These are phyloP conservation scores for Pundamilia nyererei DNA, from an alignment of 2,113 vertebrate species.

Conservation along the genomic window DNA sequence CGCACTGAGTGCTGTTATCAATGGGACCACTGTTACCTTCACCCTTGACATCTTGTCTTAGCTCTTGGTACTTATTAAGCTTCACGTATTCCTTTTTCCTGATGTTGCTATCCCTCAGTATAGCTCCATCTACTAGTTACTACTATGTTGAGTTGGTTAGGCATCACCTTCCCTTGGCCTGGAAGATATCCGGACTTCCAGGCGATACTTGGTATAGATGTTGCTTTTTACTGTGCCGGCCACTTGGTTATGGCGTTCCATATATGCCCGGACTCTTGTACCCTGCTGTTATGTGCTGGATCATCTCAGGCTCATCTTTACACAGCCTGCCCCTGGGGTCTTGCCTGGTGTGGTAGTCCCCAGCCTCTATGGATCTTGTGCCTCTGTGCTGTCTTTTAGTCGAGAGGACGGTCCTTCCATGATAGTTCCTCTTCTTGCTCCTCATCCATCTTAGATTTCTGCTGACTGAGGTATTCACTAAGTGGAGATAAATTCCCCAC, in stretches of 20 bases:
- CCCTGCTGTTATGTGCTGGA: neutral
- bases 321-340: neutral
- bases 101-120: neutral
- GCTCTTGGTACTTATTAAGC: neutral
- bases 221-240: fast-evolving
- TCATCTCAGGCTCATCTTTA: fast-evolving
- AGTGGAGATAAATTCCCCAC: neutral
- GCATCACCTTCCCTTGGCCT: neutral
- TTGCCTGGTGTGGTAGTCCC: neutral
- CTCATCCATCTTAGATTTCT: neutral
- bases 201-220: fast-evolving
- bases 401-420: neutral
- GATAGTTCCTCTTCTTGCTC: neutral
- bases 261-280: neutral
- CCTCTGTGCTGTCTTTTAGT: neutral
- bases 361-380: neutral
- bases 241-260: neutral
- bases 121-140: neutral
- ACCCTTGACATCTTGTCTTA: neutral
- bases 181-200: neutral
- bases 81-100: neutral
- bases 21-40: neutral
- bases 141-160: neutral
- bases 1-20: neutral
- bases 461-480: neutral